Evolutionary conservation across 2,888 invertebrate species (phyloP), one percentile per base, ranked within the genome.

Genomic region (Orthosia cruda): DNA sequence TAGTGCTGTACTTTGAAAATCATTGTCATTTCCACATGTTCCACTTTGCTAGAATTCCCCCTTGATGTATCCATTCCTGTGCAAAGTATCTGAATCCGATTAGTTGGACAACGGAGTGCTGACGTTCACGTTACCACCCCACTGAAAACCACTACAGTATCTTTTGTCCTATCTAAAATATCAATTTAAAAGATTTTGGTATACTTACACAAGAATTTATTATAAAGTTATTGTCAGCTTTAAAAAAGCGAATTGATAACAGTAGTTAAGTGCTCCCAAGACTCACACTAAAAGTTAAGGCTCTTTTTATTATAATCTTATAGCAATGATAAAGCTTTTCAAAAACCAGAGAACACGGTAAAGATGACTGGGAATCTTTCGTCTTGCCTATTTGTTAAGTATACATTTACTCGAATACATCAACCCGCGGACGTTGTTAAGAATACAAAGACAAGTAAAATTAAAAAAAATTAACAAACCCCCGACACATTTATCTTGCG

Each of bases 11-110:
- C 23, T 9, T 23, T 12, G 13, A 71, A 79, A 80, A 62, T 1
- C 5, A 76, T 65, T 49, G 55, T 1, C 5, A 76, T 65, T 49
- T 59, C 16, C 16, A 32, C 47, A 62, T 58, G 57, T 61, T 64
- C 63, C 55, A 64, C n/a, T 68, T 23, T 57, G 26, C 52, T 62
- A 13, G 26, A 68, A 50, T 62, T 7, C 23, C 26, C 40, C 15
- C 40, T 50, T 58, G 32, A 68, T 74, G 47, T 18, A 16, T n/a
- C 69, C 52, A 84, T 84, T 81, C 50, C 23, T 62, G 68, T 69
- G 81, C 62, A 84, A 81, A 84, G 54, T 84, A 74, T 63, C 16
- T 15, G 58, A 68, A 84, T 55, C 50, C 49, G 26, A 81, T 81
- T 75, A 71, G 49, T 67, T 47, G 11, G 12, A 54, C 45, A 62